phyloP scores from a whole-genome alignment of 2,797 vertebrate species.

The Lepilemur ruficaudatus region DNA sequence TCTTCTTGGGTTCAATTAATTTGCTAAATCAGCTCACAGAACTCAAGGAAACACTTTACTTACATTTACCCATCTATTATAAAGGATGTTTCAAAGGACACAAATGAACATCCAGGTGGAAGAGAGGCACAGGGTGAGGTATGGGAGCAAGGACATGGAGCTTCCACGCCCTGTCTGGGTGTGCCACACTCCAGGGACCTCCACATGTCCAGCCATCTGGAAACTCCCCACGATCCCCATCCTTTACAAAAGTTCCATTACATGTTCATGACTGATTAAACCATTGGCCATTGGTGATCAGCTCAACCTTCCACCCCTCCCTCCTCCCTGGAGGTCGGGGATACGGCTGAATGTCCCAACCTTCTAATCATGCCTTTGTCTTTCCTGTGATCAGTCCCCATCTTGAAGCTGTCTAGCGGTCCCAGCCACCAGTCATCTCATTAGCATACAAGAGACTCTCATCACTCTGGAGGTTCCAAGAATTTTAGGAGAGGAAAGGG shows the following conservation, averaged over 20 bases:
- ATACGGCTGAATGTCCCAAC: neutral
- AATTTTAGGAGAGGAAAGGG: neutral
- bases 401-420: neutral
- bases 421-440: neutral
- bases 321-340: neutral
- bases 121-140: too few relatives aligned
- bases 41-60: neutral
- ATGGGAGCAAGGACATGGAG: neutral
- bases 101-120: neutral
- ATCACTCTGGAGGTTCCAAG: neutral
- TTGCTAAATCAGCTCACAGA: neutral
- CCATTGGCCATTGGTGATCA: neutral
- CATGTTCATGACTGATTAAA: neutral
- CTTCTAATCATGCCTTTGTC: neutral
- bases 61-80: neutral
- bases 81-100: neutral
- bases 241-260: neutral
- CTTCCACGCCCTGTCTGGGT: neutral
- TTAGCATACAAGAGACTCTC: neutral
- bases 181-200: neutral
- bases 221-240: neutral
- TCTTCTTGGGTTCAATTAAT: neutral
- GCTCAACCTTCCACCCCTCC: neutral
- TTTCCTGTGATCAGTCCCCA: neutral
- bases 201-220: neutral